Conservation (phyloP, 1,140 invertebrate species). For the Physella acuta region DNA sequence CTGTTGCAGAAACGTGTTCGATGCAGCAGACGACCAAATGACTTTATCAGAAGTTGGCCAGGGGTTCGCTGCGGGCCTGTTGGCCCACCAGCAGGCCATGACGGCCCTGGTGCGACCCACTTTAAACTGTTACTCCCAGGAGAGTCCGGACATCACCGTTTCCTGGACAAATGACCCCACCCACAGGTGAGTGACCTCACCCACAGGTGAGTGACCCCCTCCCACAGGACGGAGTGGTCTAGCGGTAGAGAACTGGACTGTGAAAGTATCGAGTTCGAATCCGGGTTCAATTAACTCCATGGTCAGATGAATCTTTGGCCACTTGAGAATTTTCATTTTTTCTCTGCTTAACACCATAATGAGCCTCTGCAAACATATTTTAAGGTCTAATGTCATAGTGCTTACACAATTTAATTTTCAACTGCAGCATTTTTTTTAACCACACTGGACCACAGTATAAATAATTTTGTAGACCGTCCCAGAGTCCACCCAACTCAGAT, state of each 20-base stretch:
- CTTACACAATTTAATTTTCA: no score
- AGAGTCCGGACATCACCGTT: neutral
- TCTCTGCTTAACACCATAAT: conserved; percentile 32
- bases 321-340: conserved; percentile 29
- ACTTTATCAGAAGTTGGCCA: conserved; percentile 9
- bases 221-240: no score
- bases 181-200: no score
- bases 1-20: conserved; percentile 8
- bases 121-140: conserved; percentile 27
- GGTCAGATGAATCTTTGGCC: conserved; percentile 17
- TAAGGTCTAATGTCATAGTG: neutral
- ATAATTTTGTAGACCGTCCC: no score
- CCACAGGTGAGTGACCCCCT: no score
- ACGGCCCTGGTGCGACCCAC: conserved; percentile 26
- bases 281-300: conserved; percentile 23
- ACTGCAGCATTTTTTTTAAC: no score
- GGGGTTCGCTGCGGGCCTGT: conserved; percentile 22
- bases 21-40: neutral
- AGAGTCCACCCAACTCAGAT: no score
- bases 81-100: conserved; percentile 18
- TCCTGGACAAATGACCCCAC: no score
- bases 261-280: no score
- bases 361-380: conserved; percentile 11
- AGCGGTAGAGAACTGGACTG: no score
- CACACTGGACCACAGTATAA: no score